Evolutionary conservation across 2,888 invertebrate species (phyloP), one percentile per base, ranked within the genome.

Genomic region (Acanthacorydalis orientalis): DNA sequence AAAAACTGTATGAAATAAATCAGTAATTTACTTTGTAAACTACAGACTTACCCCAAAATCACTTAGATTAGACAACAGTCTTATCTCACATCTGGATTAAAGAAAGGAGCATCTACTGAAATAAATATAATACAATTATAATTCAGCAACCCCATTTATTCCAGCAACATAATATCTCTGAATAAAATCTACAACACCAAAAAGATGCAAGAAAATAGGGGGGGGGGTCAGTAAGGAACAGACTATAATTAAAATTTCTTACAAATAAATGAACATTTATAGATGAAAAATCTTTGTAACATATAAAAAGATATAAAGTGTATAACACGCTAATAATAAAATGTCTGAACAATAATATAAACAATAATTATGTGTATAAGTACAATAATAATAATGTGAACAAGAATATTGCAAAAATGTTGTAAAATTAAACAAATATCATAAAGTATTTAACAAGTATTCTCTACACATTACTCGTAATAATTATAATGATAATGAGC

Each of bases 171-270:
- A 45, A 31, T 34, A 34, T 34, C 37, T 44, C 44, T 44, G 44
- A 44, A 44, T 44, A 44, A 44, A 44, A 44, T 35, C 44, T 44
- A 44, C 44, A 44, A 44, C 15, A 44, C 44, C 44, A 34, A 44
- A 44, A 34, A 44, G 23, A 48, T 38, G 32, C 31, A 33, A 46
- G 23, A 23, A 23, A 23, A 23, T 23, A 23, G 23, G 23, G 23
- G 23, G 23, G 23, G 46, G 46, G 46, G 46, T 46, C 31, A 38
- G 38, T 46, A 43, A 46, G 35, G 39, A 40, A 34, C 43, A 44
- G 35, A 47, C 33, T 47, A 35, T 45, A 48, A 48, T 40, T 48
- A 39, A 46, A 45, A 45, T 46, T 37, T 31, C 44, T 23, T 31
- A 14, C 37, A 39, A 44, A 42, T 42, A 34, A 14, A 33, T 23